Evolutionary conservation across 2,888 invertebrate species (phyloP), one percentile per base, ranked within the genome.

Genomic region (Tenthredo notha): DNA sequence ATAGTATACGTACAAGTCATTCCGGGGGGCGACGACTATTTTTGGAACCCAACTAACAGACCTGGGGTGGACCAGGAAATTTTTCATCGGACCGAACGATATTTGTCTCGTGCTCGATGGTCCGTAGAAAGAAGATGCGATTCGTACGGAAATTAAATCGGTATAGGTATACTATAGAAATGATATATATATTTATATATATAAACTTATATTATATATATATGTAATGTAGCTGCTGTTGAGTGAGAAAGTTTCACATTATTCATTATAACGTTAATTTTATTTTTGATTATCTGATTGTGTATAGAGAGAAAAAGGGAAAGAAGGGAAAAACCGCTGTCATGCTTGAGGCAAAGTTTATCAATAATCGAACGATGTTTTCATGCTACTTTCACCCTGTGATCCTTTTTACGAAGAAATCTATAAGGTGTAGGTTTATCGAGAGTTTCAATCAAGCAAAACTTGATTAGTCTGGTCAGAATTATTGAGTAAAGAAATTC

Each of bases 381-480:
- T 12, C n/a, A 43, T 43, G n/a, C 72, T 10, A 70, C 18, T 10
- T 18, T 9, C 29, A 54, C 29, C 40, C 54, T 3, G 1, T 77
- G 18, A 77, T 77, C 50, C 3, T 50, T n/a, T 50, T 50, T 50
- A 18, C 15, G 29, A 50, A 77, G 10, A 18, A 77, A 25, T 72
- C 50, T 54, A 29, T 67, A 33, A 18, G 33, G 29, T 33, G 7
- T 67, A 77, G 33, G 25, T 33, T 10, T 15, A 77, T 77, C 47
- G 54, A 54, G 18, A 12, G 77, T 77, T 77, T 54, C n/a, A 33
- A 54, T 54, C 25, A 25, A 54, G 54, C 15, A 77, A 50, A 77
- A 77, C 47, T 54, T 77, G 74, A 77, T 50, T 77, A 77, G 54
- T 77, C 77, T 54, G 77, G 77, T 77, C 77, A 77, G 54, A 47